Evolutionary conservation across 2,888 invertebrate species (phyloP), one percentile per base, ranked within the genome.

Genomic region (Epiblema foenella): DNA sequence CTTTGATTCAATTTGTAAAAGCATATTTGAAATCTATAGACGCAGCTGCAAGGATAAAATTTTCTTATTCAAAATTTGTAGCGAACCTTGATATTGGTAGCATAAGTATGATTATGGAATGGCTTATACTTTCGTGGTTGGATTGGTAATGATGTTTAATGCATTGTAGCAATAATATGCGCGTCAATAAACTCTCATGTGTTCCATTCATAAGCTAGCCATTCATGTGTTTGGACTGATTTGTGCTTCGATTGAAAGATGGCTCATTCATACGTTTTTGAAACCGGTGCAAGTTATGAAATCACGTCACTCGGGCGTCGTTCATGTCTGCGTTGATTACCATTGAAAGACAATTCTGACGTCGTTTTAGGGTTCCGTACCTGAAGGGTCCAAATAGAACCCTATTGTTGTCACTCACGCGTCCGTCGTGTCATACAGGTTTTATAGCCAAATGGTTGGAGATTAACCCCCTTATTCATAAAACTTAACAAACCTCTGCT

Each of bases 161-260:
- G 60, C 56, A 71, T 67, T 71, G 71, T 71, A 56, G 71, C 71
- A 71, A 71, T 71, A 71, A 71, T 67, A 18, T 77, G 82, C 83
- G 80, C 85, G 81, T 88, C 85, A 87, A 84, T 85, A 79, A 77
- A 82, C 79, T 83, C 85, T 86, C 83, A 83, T 83, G 79, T 81
- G 81, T 78, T 81, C 81, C 90, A 90, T 90, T 90, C 87, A 90
- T 78, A 77, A 82, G 80, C 77, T 75, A 79, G 76, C 82, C 89
- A 89, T 89, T 89, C 89, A 89, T 83, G 80, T 79, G 78, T 84
- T 77, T 69, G 79, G 75, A 75, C 75, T 75, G 72, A 75, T 76
- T 73, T 75, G 69, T 78, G 75, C 77, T 78, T 76, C 78, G 79
- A 82, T 81, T 79, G 80, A 76, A 78, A 76, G 76, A 73, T 74